Evolutionary conservation across 30 jellyfish, hydroid and myxozoan species (phyloP).

Genomic region (Hydra vulgaris): DNA sequence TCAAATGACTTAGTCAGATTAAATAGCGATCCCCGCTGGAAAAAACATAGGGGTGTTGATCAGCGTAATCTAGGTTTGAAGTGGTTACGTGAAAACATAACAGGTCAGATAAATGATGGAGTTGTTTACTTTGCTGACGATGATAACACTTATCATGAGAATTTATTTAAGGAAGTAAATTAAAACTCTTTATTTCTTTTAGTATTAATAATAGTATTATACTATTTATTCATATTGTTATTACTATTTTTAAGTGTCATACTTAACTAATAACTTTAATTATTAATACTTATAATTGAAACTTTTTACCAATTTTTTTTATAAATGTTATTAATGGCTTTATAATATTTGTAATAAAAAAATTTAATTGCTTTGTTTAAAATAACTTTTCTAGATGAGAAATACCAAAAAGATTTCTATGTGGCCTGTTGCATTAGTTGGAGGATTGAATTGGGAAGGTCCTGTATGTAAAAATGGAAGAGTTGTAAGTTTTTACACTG

Average conservation of each 20-base stretch:
- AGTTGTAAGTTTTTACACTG: constrained; percentile 58
- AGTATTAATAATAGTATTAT: too few relatives aligned
- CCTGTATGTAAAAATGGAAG: constrained; percentile 76
- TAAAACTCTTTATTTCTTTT: background rate
- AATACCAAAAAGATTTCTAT: constrained; percentile 53
- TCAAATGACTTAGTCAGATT: constrained; percentile 22
- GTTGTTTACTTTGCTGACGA: constrained; percentile 89
- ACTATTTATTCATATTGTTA: too few relatives aligned
- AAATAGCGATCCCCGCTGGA: constrained; percentile 47
- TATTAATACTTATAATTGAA: too few relatives aligned
- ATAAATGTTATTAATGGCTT: too few relatives aligned
- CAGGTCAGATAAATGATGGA: constrained; percentile 24
- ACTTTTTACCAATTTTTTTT: too few relatives aligned
- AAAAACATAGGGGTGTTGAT: constrained; percentile 73
- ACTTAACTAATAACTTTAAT: too few relatives aligned
- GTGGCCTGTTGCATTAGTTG: constrained; percentile 97
- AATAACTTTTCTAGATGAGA: constrained; percentile 48
- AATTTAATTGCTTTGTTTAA: too few relatives aligned
- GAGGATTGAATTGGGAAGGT: constrained; percentile 92
- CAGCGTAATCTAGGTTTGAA: constrained; percentile 60
- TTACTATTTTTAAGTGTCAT: too few relatives aligned
- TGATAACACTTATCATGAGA: constrained; percentile 73
- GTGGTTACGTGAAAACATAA: constrained; percentile 54
- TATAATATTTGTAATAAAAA: too few relatives aligned
- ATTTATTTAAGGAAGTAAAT: constrained; percentile 53